A percentile compares a stretch with the other conserved stretches of the same genome.
Evolutionary conservation across 2,113 vertebrate genomes (phyloP).

Genomic region (Hepsetus odoe): DNA sequence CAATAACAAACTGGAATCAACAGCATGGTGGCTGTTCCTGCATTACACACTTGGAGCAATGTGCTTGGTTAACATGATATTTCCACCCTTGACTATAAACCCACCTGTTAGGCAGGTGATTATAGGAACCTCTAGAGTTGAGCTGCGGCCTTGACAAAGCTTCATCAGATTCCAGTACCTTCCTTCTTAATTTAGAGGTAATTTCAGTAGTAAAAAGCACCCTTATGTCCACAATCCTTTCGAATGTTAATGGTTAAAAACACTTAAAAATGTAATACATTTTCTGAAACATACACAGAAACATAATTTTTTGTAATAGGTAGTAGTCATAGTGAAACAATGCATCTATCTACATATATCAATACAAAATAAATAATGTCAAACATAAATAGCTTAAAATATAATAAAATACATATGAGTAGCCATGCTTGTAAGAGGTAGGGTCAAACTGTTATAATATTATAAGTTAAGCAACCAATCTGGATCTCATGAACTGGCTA

Average conservation of each 20-base stretch:
- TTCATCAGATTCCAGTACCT: slow-evolving; percentile 56
- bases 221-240: slow-evolving; percentile 53
- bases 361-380: slow-evolving; percentile 74
- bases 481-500: slow-evolving; percentile 1
- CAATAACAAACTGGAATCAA: slow-evolving; percentile 8
- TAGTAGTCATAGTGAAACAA: slow-evolving; percentile 63
- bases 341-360: slow-evolving; percentile 64
- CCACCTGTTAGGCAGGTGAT: background rate
- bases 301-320: slow-evolving; percentile 52
- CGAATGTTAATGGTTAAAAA: slow-evolving; percentile 67
- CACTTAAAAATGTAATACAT: slow-evolving; percentile 60
- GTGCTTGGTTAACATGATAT: slow-evolving; percentile 21
- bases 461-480: slow-evolving; percentile 10
- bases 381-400: slow-evolving; percentile 72
- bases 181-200: slow-evolving; percentile 66
- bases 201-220: slow-evolving; percentile 76
- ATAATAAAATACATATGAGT: slow-evolving; percentile 63
- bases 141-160: slow-evolving; percentile 21
- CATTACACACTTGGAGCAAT: slow-evolving; percentile 13
- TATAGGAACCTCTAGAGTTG: slow-evolving; percentile 15
- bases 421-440: slow-evolving; percentile 76
- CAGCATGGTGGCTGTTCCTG: background rate
- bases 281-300: slow-evolving; percentile 55
- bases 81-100: slow-evolving; percentile 10
- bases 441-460: slow-evolving; percentile 52